Conservation (phyloP, 2,113 vertebrate genomes). For the Crotalus horridus region DNA sequence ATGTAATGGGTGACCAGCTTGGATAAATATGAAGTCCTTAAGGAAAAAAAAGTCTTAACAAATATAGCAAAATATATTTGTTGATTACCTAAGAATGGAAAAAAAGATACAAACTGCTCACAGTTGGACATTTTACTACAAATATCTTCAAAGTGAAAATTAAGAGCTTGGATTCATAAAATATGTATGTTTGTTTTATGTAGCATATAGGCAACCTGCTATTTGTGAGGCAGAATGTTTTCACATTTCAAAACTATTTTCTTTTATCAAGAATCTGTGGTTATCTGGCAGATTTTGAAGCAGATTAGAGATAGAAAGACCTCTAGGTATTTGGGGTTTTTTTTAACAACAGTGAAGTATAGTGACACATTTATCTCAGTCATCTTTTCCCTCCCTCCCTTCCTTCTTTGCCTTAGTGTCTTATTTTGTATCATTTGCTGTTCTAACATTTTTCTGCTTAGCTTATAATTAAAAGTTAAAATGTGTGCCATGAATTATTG, state of each 20-base stretch:
- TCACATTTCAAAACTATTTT: slow-evolving; percentile 29
- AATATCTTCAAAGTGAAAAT: slow-evolving; percentile 47
- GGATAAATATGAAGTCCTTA: neutral
- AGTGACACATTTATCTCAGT: neutral
- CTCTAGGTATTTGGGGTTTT: neutral
- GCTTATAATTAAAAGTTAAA: neutral
- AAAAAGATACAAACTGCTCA: slow-evolving; percentile 20
- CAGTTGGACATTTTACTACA: neutral
- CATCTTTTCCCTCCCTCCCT: neutral
- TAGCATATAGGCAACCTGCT: slow-evolving; percentile 10
- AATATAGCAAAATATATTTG: slow-evolving; percentile 32
- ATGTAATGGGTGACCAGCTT: neutral
- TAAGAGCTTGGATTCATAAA: slow-evolving; percentile 51
- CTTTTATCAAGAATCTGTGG: slow-evolving; percentile 37
- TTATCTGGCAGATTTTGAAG: slow-evolving; percentile 13
- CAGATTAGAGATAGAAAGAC: slow-evolving; percentile 46
- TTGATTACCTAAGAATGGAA: slow-evolving; percentile 34
- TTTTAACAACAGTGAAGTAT: neutral
- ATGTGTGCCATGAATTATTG: neutral
- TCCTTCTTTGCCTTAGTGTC: neutral
- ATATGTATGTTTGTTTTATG: slow-evolving; percentile 42
- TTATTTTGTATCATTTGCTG: slow-evolving; percentile 1
- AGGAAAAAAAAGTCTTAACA: neutral
- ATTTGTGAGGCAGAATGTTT: slow-evolving; percentile 29
- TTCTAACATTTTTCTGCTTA: slow-evolving; percentile 31